phyloP scores from a whole-genome alignment of 2,888 invertebrate species.

The Philereme vetulata region DNA sequence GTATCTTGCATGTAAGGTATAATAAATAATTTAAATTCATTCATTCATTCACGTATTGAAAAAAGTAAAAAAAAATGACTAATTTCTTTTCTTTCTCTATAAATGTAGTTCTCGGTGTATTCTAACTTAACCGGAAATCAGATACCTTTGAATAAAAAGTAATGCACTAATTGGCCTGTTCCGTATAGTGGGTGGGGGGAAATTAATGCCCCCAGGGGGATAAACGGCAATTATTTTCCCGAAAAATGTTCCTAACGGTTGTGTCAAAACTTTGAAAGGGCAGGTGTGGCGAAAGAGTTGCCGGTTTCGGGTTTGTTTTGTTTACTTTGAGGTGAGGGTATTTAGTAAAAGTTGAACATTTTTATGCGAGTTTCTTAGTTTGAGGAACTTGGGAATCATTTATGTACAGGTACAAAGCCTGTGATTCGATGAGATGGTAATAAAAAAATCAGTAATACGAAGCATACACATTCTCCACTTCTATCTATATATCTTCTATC shows the following conservation, averaged over 20 bases:
- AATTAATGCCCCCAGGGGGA: conserved; percentile 74
- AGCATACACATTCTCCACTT: no score
- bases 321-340: conserved; percentile 30
- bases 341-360: not conserved
- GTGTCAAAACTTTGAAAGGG: conserved; percentile 73
- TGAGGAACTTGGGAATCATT: not conserved
- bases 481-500: no score
- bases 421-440: no score
- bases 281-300: conserved; percentile 72
- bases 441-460: no score
- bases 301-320: conserved; percentile 40
- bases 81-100: no score
- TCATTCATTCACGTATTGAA: no score
- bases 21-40: no score
- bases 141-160: conserved; percentile 60
- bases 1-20: no score
- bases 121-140: conserved; percentile 43
- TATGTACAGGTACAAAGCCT: not conserved
- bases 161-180: conserved; percentile 76
- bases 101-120: conserved; percentile 35
- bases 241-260: conserved; percentile 63
- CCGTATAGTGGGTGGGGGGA: conserved; percentile 71
- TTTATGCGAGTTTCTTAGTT: not conserved
- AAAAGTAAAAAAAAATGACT: no score
- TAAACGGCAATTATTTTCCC: conserved; percentile 76